These are phyloP conservation scores for Uria aalge DNA, from an alignment of 2,113 vertebrate genomes.

Conservation along the genomic window DNA sequence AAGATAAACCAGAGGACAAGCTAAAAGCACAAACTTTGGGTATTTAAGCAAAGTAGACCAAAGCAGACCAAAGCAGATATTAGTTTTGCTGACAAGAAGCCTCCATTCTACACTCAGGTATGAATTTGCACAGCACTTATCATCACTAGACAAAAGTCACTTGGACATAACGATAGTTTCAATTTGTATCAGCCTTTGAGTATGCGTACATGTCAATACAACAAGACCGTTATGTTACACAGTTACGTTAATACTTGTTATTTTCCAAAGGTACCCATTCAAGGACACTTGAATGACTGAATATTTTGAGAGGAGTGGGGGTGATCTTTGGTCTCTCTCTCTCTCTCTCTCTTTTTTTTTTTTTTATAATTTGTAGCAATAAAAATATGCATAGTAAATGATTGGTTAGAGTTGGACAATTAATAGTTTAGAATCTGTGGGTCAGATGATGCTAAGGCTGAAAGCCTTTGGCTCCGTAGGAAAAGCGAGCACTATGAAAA, in stretches of 20 bases:
- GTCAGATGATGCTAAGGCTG: background rate
- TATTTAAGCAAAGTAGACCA: background rate
- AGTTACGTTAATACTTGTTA: background rate
- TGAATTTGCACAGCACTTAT: background rate
- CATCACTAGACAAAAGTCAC: background rate
- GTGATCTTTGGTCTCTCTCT: background rate
- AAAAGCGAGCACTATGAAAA: background rate
- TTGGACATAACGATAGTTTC: background rate
- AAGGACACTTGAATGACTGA: background rate
- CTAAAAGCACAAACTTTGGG: background rate
- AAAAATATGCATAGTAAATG: background rate
- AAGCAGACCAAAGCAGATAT: background rate
- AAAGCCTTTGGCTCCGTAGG: background rate
- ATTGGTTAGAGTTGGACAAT: background rate
- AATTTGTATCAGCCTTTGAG: background rate
- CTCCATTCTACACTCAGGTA: background rate
- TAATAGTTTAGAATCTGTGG: background rate
- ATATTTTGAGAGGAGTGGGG: background rate
- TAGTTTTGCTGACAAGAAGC: background rate
- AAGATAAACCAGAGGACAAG: background rate
- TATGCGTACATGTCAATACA: background rate
- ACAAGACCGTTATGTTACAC: background rate
- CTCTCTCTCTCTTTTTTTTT: background rate
- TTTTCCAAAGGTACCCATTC: background rate
- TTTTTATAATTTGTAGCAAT: background rate